These are phyloP conservation scores for Rhinoptilus africanus DNA, from an alignment of 2,113 vertebrate species.

Conservation along the genomic window DNA sequence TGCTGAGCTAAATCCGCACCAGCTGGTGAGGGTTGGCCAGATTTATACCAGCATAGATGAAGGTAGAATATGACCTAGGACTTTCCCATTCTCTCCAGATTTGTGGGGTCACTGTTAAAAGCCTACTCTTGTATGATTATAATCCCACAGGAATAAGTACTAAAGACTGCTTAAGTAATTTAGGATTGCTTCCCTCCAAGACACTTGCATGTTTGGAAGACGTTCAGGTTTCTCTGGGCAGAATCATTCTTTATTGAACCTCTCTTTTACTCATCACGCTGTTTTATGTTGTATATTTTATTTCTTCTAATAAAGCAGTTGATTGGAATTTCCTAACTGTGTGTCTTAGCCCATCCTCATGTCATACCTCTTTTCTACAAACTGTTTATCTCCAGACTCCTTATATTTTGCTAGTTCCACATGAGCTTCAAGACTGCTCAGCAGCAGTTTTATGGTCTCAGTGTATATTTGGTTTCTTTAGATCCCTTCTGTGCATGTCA, in stretches of 20 bases:
- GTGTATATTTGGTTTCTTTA: slow-evolving; percentile 24
- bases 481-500: slow-evolving; percentile 2
- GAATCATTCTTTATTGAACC: not conserved
- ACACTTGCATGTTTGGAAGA: not conserved
- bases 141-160: not conserved
- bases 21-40: not conserved
- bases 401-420: not conserved
- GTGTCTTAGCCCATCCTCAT: not conserved
- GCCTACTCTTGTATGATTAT: not conserved
- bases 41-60: rapidly evolving
- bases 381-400: not conserved
- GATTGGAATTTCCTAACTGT: slow-evolving; percentile 11
- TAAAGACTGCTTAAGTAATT: not conserved
- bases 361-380: not conserved
- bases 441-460: slow-evolving; percentile 17
- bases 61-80: not conserved
- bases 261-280: not conserved
- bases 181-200: not conserved
- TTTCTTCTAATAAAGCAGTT: slow-evolving; percentile 45
- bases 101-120: not conserved
- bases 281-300: slow-evolving; percentile 28
- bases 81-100: not conserved
- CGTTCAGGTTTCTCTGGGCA: not conserved
- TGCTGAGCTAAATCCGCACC: not conserved
- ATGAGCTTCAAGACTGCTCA: not conserved